Percentiles rank a stretch among this genome's conserved stretches.
Conservation (phyloP, 1,140 invertebrate species). For the Eufriesea mexicana region DNA sequence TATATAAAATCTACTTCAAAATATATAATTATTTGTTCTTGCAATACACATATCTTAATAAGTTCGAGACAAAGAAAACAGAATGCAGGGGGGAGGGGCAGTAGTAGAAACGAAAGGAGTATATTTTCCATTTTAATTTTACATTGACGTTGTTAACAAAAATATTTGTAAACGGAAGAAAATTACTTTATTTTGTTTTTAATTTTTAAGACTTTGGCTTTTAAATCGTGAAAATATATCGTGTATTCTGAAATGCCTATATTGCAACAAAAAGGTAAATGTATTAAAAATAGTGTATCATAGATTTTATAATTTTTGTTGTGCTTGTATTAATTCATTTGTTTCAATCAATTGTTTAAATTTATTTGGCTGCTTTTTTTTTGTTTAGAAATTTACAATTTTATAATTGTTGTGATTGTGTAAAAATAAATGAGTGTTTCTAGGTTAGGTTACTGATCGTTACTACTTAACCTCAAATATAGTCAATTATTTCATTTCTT, state of each 20-base stretch:
- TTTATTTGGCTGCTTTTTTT: not conserved
- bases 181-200: not conserved
- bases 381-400: not conserved
- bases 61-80: constrained; percentile 28
- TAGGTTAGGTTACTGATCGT: constrained; percentile 55
- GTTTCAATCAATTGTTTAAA: not conserved
- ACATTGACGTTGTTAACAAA: not conserved
- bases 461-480: constrained; percentile 51
- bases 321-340: not conserved
- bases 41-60: constrained; percentile 18
- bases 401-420: not conserved
- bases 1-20: not conserved
- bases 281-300: constrained; percentile 4
- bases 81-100: not conserved
- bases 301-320: not conserved
- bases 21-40: constrained; percentile 26
- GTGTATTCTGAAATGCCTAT: constrained; percentile 27
- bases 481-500: constrained; percentile 12
- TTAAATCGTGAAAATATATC: constrained; percentile 10
- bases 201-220: constrained; percentile 21
- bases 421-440: not conserved
- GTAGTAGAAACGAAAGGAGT: constrained; percentile 11
- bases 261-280: constrained; percentile 28
- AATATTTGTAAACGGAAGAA: not conserved
- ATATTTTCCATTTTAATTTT: constrained; percentile 4